Conservation (phyloP, 2,888 invertebrate genomes). For the Drosophila macrospina region DNA sequence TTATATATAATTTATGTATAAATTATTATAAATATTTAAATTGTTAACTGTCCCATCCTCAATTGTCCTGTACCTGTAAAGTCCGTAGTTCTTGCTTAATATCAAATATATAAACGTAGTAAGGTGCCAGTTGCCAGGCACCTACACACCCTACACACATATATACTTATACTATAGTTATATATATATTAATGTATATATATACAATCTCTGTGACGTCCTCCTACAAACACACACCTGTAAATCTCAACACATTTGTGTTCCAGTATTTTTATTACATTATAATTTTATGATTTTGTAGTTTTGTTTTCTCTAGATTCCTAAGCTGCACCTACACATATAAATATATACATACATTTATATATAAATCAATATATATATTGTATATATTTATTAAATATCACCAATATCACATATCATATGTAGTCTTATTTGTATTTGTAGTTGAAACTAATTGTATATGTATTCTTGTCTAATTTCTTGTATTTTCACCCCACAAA, state of each 20-base stretch:
- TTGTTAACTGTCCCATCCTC: slow-evolving; percentile 51
- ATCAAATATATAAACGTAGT: slow-evolving; percentile 42
- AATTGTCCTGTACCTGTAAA: slow-evolving; percentile 41
- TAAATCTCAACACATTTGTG: slow-evolving; percentile 29
- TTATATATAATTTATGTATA: neutral
- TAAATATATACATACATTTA: slow-evolving; percentile 27
- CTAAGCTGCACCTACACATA: slow-evolving; percentile 60
- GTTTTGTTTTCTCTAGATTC: slow-evolving; percentile 49
- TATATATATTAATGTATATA: slow-evolving; percentile 29
- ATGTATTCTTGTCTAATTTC: slow-evolving; percentile 85
- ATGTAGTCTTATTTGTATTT: slow-evolving; percentile 68
- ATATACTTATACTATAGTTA: slow-evolving; percentile 25
- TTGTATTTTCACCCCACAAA: slow-evolving; percentile 82
- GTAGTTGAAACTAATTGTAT: slow-evolving; percentile 83
- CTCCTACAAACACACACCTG: slow-evolving; percentile 16
- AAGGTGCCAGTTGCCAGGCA: slow-evolving; percentile 49
- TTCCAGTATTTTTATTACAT: slow-evolving; percentile 56
- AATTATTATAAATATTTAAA: slow-evolving; percentile 14
- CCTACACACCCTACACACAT: slow-evolving; percentile 40
- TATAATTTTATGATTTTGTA: slow-evolving; percentile 58
- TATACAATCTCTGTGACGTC: slow-evolving; percentile 31
- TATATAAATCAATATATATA: slow-evolving; percentile 43
- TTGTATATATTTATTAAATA: slow-evolving; percentile 36
- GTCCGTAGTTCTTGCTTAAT: slow-evolving; percentile 58
- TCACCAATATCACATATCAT: slow-evolving; percentile 39